Evolutionary conservation across 1,140 invertebrate species (phyloP).

Genomic region (Neelides sp.): DNA sequence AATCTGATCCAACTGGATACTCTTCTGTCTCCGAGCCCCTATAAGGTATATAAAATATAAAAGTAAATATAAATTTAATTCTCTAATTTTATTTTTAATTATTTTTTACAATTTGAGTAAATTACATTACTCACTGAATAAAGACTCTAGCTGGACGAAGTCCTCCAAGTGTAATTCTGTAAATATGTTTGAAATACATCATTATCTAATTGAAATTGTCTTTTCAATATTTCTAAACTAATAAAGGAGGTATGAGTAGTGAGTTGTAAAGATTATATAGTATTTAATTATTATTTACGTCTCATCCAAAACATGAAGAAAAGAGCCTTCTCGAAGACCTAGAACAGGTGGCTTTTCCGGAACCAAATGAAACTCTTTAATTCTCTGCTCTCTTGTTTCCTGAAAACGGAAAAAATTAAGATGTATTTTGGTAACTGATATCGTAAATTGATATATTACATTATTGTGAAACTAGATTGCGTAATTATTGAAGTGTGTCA

Average conservation of each 20-base stretch:
- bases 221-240: no score
- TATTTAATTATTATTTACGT: no score
- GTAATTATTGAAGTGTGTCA: no score
- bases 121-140: constrained; percentile 47
- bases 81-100: constrained; percentile 19
- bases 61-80: neutral
- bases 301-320: constrained; percentile 48
- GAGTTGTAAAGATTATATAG: no score
- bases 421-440: neutral
- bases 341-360: constrained; percentile 46
- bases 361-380: constrained; percentile 51
- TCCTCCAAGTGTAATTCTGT: constrained; percentile 49
- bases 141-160: constrained; percentile 50
- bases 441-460: no score
- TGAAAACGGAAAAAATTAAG: constrained; percentile 27
- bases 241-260: no score
- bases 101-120: no score
- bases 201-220: no score
- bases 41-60: constrained; percentile 32
- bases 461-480: no score
- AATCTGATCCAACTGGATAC: constrained; percentile 42
- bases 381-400: constrained; percentile 51
- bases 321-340: constrained; percentile 56
- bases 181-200: no score
- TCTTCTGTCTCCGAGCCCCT: constrained; percentile 43